Conservation (phyloP, 2,797 vertebrate genomes). For the Sus cebifrons region DNA sequence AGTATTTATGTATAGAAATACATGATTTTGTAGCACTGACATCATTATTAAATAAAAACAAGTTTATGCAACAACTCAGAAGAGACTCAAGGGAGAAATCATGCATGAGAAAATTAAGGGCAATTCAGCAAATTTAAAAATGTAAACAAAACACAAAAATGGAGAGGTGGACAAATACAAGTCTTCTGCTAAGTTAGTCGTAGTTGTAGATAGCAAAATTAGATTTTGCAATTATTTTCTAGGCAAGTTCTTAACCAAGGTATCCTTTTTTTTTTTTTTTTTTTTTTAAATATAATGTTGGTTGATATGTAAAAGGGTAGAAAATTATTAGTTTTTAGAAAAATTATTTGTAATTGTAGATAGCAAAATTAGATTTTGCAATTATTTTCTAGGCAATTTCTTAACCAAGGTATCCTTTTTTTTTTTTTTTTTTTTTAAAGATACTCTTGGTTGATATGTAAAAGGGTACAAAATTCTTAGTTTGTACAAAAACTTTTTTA, state of each 20-base stretch:
- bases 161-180: slow-evolving; percentile 93
- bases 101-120: slow-evolving; percentile 92
- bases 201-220: slow-evolving; percentile 90
- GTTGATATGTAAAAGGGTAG: too few species aligned
- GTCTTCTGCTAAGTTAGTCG: slow-evolving; percentile 88
- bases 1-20: slow-evolving; percentile 95
- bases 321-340: too few species aligned
- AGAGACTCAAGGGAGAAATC: slow-evolving; percentile 94
- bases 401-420: slow-evolving; percentile 92
- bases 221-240: slow-evolving; percentile 90
- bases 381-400: slow-evolving; percentile 90
- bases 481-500: slow-evolving; percentile 97
- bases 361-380: slow-evolving; percentile 90
- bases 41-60: slow-evolving; percentile 95
- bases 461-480: slow-evolving; percentile 96
- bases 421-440: slow-evolving; percentile 66
- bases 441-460: too few species aligned
- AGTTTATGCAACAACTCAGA: slow-evolving; percentile 95
- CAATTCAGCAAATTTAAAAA: slow-evolving; percentile 90
- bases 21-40: slow-evolving; percentile 97
- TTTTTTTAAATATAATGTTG: too few species aligned
- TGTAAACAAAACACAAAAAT: slow-evolving; percentile 91
- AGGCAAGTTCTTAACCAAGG: slow-evolving; percentile 91
- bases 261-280: slow-evolving; percentile 92
- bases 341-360: slow-evolving; percentile 89